Evolutionary conservation across 2,797 vertebrate species (phyloP).

Genomic region (Ficedula albicollis): DNA sequence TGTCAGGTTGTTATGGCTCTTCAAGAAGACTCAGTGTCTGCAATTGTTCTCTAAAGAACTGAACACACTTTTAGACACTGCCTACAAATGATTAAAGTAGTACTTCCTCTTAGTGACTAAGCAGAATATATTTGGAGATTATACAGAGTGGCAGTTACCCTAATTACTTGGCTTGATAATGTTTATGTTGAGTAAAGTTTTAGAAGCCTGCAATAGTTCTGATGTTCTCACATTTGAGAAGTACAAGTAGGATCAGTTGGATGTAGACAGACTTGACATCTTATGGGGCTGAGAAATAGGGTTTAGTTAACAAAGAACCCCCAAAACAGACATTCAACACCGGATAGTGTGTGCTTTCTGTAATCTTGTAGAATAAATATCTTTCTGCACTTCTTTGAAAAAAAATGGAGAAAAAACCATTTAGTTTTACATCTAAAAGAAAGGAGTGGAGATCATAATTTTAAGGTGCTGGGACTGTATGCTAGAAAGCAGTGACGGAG

Average conservation of each 20-base stretch:
- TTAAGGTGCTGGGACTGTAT: neutral
- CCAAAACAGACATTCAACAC: neutral
- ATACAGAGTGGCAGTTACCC: neutral
- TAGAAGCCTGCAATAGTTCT: neutral
- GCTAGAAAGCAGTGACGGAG: neutral
- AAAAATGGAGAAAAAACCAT: neutral
- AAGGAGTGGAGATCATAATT: neutral
- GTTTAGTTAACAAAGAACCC: neutral
- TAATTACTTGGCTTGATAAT: conserved; percentile 7
- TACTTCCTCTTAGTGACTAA: conserved; percentile 40
- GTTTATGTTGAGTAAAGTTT: neutral
- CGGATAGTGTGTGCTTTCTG: neutral
- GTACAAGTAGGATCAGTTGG: neutral
- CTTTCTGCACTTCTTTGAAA: neutral
- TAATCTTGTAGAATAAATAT: neutral
- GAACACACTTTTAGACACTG: neutral
- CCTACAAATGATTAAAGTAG: neutral
- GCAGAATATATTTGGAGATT: conserved; percentile 29
- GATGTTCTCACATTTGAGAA: neutral
- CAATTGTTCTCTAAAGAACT: neutral
- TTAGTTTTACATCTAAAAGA: neutral
- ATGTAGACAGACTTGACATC: neutral
- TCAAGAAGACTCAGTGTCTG: neutral
- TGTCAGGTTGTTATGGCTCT: neutral
- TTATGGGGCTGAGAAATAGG: neutral